Base-by-base conservation (phyloP, 2,113 vertebrate species). In the Nasalis larvatus region DNA sequence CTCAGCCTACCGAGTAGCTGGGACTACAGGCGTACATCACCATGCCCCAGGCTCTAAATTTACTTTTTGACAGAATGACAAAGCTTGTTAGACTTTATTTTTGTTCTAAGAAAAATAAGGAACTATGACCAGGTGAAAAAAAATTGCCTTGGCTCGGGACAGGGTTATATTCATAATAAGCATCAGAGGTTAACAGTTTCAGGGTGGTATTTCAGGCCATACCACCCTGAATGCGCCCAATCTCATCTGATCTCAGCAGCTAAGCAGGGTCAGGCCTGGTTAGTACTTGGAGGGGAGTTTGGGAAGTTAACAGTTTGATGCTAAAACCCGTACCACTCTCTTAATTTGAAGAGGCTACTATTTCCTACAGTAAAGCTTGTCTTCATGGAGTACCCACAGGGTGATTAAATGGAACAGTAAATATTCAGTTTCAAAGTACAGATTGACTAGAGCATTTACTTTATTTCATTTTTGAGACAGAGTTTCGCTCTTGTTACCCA, bases 31-130 rank as follows among this genome's bases (percentile, higher is more conserved):
- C 6, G 11, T 63, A 12, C 27, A 63, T 63, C 27, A 63, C 3
- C 17, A 7, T 68, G 66, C 32, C 66, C 32, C 32, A 35, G 32
- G 6, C 32, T 68, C 66, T 68, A 30, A 68, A 68, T n/a, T 68
- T 68, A 68, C 32, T 68, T 84, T 92, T 40, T 93, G 45, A 66
- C 27, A 86, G 23, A 96, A 92, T 25, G 88, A 85, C 54, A 96
- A 21, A 88, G 20, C 23, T 78, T 58, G 18, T 8, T 30, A 77
- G 60, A n/a, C 35, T 96, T 89, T 16, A 89, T 56, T 91, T 92
- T 69, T 91, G 58, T 49, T 76, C 60, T 76, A 84, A 91, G 71
- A 94, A 95, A 54, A 96, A 74, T 82, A 94, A 86, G 86, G 42
- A 84, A 92, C 40, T 40, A 78, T 66, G 68, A 93, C 17, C 77